Evolutionary conservation across 2,113 vertebrate genomes (phyloP), one percentile per base, ranked within the genome.

Genomic region (Cariama cristata): DNA sequence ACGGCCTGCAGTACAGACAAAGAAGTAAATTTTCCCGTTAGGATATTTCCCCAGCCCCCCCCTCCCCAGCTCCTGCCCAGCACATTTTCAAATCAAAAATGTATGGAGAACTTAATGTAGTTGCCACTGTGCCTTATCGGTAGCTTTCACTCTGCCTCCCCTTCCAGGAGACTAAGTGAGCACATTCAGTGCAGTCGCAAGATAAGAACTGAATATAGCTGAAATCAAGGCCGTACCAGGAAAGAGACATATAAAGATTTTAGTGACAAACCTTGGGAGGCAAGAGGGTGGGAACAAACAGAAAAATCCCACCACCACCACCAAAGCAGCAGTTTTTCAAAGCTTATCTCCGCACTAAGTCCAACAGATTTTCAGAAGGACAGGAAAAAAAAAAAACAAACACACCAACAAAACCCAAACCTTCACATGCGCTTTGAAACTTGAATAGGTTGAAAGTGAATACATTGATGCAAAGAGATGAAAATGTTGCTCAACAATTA

Each of bases 181-280:
- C 38, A 42, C 62, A 2, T 88, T 75, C 52, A 16, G 76, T 68
- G 68, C 79, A 59, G 60, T 56, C 5, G 0, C 2, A 7, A 96
- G 93, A 92, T 96, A 92, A 95, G 86, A 90, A 49, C 52, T 55
- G 72, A 90, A 80, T n/a, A 76, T 50, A 74, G n/a, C 76, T 68
- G 55, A 91, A 97, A 94, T 91, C 73, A 92, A 89, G 94, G 86
- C 80, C 64, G 6, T 52, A 9, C 30, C 4, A 44, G 38, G 24
- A 42, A 77, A 79, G 79, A 90, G 53, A 76, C 84, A 67, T 58
- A 52, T 32, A 74, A 93, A 96, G 83, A 85, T 93, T 63, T 88
- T 64, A 87, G 68, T 0, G 1, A 71, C 56, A 79, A 86, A 71
- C 68, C 17, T 42, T 38, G 22, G 17, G 33, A 80, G 21, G 38